Evolutionary conservation across 2,888 invertebrate species (phyloP).

Genomic region (Drosophila anceps): DNA sequence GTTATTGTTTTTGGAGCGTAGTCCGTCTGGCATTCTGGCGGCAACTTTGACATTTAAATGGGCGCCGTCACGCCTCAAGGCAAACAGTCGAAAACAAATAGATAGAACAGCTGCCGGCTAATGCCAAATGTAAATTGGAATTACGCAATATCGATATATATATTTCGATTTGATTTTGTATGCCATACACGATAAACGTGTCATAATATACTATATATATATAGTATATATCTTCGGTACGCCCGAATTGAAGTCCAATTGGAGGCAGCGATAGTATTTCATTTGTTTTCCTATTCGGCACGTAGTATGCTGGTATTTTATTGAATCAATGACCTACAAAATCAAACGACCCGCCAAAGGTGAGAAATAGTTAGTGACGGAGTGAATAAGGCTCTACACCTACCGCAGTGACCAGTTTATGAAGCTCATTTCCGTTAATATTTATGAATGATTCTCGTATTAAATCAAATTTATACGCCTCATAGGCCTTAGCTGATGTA

Average conservation of each 20-base stretch:
- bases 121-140: conserved; percentile 34
- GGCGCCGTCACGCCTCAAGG: conserved; percentile 38
- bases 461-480: conserved; percentile 34
- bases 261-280: not conserved
- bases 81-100: conserved; percentile 30
- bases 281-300: conserved; percentile 59
- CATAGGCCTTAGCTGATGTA: conserved; percentile 4
- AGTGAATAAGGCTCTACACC: conserved; percentile 38
- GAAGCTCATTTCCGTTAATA: conserved; percentile 62
- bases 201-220: conserved; percentile 22
- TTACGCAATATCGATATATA: conserved; percentile 35
- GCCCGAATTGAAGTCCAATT: conserved; percentile 25
- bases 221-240: conserved; percentile 6
- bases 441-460: conserved; percentile 43
- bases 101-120: conserved; percentile 22
- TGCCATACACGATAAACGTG: conserved; percentile 29
- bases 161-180: conserved; percentile 1
- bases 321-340: conserved; percentile 37
- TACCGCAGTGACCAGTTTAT: conserved; percentile 41
- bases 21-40: conserved; percentile 51
- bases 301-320: conserved; percentile 45
- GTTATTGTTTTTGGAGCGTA: conserved; percentile 14
- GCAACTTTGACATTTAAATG: conserved; percentile 57
- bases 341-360: conserved; percentile 36
- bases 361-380: conserved; percentile 32